Evolutionary conservation across 2,113 vertebrate genomes (phyloP).

Genomic region (Anguilla rostrata): DNA sequence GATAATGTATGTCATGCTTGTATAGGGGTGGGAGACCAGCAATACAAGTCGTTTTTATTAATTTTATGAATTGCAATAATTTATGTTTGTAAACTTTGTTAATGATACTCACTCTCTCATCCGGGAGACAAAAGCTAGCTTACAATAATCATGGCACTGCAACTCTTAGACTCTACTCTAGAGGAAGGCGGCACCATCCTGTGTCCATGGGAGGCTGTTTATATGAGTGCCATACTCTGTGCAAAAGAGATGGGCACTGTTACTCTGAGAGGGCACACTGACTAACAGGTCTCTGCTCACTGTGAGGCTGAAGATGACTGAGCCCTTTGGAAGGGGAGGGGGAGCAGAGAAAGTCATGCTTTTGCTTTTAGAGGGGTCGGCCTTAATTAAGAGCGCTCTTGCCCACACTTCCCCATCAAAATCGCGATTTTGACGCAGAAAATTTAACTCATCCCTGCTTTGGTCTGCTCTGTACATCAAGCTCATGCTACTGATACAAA

Average conservation of each 20-base stretch:
- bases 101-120: background rate
- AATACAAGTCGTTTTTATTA: too few relatives aligned
- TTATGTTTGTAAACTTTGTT: background rate
- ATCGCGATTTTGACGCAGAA: background rate
- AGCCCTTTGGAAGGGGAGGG: constrained; percentile 21
- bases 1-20: background rate
- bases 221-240: constrained; percentile 1
- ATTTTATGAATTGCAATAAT: background rate
- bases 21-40: too few relatives aligned
- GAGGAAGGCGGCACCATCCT: background rate
- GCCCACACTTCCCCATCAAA: background rate
- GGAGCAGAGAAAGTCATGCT: constrained; percentile 8
- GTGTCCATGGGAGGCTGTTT: background rate
- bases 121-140: background rate
- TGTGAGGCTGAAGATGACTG: constrained; percentile 19
- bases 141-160: background rate
- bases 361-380: constrained; percentile 25
- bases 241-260: background rate
- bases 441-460: background rate
- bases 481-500: constrained; percentile 9
- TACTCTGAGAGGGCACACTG: constrained; percentile 10
- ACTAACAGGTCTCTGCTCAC: constrained; percentile 10
- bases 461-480: background rate
- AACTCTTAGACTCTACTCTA: background rate
- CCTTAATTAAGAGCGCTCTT: constrained; percentile 27